A percentile compares a stretch with the other conserved stretches of the same genome.
These are phyloP conservation scores for Sminthurides bifidus DNA, from an alignment of 1,140 invertebrate genomes.

Conservation along the genomic window DNA sequence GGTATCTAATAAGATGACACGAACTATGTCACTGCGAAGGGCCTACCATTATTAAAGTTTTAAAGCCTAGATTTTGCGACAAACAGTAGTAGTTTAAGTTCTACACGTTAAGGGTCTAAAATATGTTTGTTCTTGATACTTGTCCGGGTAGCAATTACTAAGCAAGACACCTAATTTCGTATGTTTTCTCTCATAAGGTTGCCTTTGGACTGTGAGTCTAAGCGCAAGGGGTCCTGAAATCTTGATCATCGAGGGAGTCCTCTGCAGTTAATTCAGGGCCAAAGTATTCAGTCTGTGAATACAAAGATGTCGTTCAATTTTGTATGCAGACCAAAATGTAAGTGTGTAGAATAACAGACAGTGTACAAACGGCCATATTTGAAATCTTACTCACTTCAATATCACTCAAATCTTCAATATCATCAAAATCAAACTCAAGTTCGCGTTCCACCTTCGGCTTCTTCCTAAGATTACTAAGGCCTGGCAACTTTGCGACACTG, in stretches of 20 bases:
- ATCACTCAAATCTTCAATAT: constrained; percentile 2
- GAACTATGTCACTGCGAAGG: too few species aligned
- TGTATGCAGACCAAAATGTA: not conserved
- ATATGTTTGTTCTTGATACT: too few species aligned
- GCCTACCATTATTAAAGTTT: too few species aligned
- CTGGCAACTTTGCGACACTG: not conserved
- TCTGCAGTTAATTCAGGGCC: not conserved
- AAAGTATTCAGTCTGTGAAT: constrained; percentile 2
- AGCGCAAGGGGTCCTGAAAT: constrained; percentile 2
- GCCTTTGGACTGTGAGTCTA: not conserved
- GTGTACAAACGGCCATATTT: not conserved
- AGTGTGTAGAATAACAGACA: not conserved
- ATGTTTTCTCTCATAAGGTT: too few species aligned
- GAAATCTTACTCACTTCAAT: not conserved
- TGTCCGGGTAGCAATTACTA: too few species aligned
- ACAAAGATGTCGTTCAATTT: not conserved
- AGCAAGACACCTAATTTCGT: too few species aligned
- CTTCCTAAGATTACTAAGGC: too few species aligned
- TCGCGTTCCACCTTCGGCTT: not conserved
- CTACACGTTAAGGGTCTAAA: too few species aligned
- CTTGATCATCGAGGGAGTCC: not conserved
- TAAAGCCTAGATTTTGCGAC: too few species aligned
- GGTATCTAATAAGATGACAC: too few species aligned
- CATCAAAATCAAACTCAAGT: not conserved
- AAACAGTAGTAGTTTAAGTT: too few species aligned